Evolutionary conservation across 1,140 invertebrate species (phyloP).

Genomic region (Bombyx mori): ASM3026992v2 NC_085111.1:9830001-9830500

Average conservation of each 20-base stretch:
- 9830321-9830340: too few species aligned
- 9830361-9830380: too few species aligned
- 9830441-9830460: too few species aligned
- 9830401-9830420: too few species aligned
- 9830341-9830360: too few species aligned
- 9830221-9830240: background rate
- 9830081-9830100: slow-evolving; percentile 29
- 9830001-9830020: slow-evolving; percentile 55
- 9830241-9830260: background rate
- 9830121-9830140: slow-evolving; percentile 11
- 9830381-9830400: too few species aligned
- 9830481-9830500: too few species aligned
- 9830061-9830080: slow-evolving; percentile 39
- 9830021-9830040: slow-evolving; percentile 46
- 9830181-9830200: slow-evolving; percentile 2
- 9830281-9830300: too few species aligned
- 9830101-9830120: slow-evolving; percentile 20
- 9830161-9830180: slow-evolving; percentile 6
- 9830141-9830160: slow-evolving; percentile 6
- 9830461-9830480: too few species aligned
- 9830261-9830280: too few species aligned
- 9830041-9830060: slow-evolving; percentile 36
- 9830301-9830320: too few species aligned
- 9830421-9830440: too few species aligned
- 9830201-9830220: slow-evolving; percentile 2